Percentiles rank a stretch among this genome's conserved stretches.
Evolutionary conservation across 2,888 invertebrate genomes (phyloP).

Genomic region (Schizotus pectinicornis): DNA sequence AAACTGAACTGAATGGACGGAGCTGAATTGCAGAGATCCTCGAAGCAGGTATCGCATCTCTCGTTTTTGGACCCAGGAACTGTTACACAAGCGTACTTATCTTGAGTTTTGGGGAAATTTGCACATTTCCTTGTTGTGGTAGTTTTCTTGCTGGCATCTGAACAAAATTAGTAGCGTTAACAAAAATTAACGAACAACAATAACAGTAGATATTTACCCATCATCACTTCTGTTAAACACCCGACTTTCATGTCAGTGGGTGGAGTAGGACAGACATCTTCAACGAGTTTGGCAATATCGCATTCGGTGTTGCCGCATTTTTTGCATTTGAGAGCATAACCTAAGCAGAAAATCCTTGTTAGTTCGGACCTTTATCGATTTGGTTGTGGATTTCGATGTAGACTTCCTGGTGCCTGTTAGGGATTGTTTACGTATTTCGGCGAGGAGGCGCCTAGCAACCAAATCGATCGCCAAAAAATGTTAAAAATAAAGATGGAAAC

Average conservation of each 20-base stretch:
- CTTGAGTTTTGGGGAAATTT: background rate
- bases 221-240: conserved; percentile 12
- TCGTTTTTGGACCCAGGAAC: background rate
- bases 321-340: conserved; percentile 23
- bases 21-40: conserved; percentile 18
- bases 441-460: background rate
- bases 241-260: conserved; percentile 2
- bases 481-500: too few species aligned
- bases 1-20: conserved; percentile 1
- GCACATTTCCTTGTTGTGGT: conserved; percentile 17
- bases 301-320: conserved; percentile 18
- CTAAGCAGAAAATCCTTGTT: conserved; percentile 6
- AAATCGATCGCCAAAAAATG: background rate
- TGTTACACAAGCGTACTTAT: conserved; percentile 5
- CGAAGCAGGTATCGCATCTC: conserved; percentile 12
- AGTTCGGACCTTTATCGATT: too few species aligned
- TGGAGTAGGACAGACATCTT: conserved; percentile 13
- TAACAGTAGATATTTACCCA: background rate
- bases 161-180: background rate
- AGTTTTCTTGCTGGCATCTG: conserved; percentile 7
- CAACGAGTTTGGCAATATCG: conserved; percentile 1
- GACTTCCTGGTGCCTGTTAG: background rate
- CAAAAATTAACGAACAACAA: background rate
- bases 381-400: background rate
- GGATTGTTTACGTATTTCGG: background rate